Percentiles rank a stretch among this genome's conserved stretches.
These are phyloP conservation scores for Crotalus horridus DNA, from an alignment of 2,113 vertebrate genomes.

Conservation along the genomic window DNA sequence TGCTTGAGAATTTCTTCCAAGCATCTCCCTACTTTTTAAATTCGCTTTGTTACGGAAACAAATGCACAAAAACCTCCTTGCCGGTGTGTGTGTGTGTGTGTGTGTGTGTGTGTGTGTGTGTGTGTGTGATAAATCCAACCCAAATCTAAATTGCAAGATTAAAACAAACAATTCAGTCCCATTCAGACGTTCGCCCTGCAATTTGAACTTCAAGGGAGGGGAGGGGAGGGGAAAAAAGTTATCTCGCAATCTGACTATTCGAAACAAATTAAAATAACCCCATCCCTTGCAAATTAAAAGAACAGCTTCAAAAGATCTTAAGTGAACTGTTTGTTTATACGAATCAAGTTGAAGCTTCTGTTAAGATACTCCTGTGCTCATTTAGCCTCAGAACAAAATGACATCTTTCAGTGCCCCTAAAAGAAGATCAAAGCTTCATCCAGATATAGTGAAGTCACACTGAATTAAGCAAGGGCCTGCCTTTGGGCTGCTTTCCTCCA, in stretches of 20 bases:
- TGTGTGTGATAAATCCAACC: too few relatives aligned
- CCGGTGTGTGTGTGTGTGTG: too few relatives aligned
- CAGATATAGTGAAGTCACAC: not conserved
- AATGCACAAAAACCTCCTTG: slow-evolving; percentile 3
- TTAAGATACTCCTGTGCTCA: slow-evolving; percentile 47
- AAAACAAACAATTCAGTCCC: not conserved
- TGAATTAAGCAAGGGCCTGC: not conserved
- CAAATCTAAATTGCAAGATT: not conserved
- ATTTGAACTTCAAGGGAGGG: not conserved
- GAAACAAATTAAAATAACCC: slow-evolving; percentile 35
- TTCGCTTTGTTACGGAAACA: not conserved
- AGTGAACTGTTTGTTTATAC: slow-evolving; percentile 1
- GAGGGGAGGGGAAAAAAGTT: not conserved
- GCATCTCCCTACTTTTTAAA: not conserved
- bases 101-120: too few relatives aligned
- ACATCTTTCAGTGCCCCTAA: slow-evolving; percentile 53
- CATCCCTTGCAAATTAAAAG: not conserved
- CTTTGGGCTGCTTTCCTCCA: not conserved
- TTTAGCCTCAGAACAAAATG: slow-evolving; percentile 55
- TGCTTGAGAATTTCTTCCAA: not conserved
- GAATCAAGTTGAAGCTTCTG: slow-evolving; percentile 49
- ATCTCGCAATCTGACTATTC: not conserved
- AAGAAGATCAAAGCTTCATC: slow-evolving; percentile 36
- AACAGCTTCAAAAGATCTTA: not conserved
- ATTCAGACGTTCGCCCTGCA: not conserved